phyloP scores from a whole-genome alignment of 1,140 invertebrate genomes.

The Amphibalanus amphitrite region DNA sequence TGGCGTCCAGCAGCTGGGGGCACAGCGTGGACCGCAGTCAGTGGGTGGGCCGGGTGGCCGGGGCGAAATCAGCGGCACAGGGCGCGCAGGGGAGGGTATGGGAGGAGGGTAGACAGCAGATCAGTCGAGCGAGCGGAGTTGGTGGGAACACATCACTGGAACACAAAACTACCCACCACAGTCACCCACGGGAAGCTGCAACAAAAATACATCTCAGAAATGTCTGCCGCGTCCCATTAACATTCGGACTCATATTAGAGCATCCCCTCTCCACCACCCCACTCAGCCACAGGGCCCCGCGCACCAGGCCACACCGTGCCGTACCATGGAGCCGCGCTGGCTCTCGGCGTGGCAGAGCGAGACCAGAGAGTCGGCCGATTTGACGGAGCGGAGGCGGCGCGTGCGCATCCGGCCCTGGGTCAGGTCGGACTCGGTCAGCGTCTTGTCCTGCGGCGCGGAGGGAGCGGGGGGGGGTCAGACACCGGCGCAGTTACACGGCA shows the following conservation, averaged over 20 bases:
- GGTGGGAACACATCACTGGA: too few species aligned
- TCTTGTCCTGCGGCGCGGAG: conserved; percentile 18
- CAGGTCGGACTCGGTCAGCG: conserved; percentile 20
- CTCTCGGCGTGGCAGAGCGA: conserved; percentile 19
- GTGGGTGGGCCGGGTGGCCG: neutral
- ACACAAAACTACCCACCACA: too few species aligned
- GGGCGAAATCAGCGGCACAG: too few species aligned
- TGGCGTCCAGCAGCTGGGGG: conserved; percentile 6
- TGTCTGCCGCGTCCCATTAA: too few species aligned
- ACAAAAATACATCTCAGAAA: too few species aligned
- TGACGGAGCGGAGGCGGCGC: conserved; percentile 42
- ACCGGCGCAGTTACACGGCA: neutral
- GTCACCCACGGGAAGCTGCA: too few species aligned
- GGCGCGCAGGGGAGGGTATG: too few species aligned
- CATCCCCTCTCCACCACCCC: too few species aligned
- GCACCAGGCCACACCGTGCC: neutral
- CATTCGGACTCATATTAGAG: too few species aligned
- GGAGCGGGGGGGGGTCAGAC: neutral
- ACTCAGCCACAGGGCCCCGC: too few species aligned
- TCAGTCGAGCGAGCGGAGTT: too few species aligned
- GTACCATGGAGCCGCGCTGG: neutral
- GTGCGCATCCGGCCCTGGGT: conserved; percentile 16
- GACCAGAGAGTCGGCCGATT: conserved; percentile 46
- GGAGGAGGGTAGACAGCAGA: too few species aligned
- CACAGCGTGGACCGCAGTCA: conserved; percentile 13